A percentile compares a stretch with the other conserved stretches of the same genome.
These are phyloP conservation scores for Pogonus chalceus DNA, from an alignment of 1,140 invertebrate genomes.

Conservation along the genomic window DNA sequence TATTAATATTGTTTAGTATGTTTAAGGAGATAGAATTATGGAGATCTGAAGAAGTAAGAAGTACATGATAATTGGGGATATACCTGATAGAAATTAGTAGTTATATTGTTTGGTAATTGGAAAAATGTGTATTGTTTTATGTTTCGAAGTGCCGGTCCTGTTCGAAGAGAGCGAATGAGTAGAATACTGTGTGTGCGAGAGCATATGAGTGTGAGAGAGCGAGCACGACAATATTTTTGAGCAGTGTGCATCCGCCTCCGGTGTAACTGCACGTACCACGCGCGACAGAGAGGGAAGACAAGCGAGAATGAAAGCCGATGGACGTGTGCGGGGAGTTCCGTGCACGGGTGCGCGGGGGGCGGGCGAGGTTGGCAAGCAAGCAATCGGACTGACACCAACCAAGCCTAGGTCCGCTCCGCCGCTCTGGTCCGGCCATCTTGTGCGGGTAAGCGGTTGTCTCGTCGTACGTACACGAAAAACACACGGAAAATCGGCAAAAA, in stretches of 20 bases:
- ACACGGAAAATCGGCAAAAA: slow-evolving; percentile 21
- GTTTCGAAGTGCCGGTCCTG: too few species aligned
- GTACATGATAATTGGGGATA: too few species aligned
- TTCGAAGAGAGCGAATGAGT: too few species aligned
- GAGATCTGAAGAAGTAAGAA: too few species aligned
- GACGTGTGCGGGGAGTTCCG: slow-evolving; percentile 32
- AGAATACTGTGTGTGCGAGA: too few species aligned
- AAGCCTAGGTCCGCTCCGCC: slow-evolving; percentile 27
- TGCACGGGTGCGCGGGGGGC: slow-evolving; percentile 27
- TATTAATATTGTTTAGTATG: too few species aligned
- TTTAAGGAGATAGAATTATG: too few species aligned
- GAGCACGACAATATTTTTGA: neutral
- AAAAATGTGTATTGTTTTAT: too few species aligned
- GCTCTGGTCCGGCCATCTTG: slow-evolving; percentile 32
- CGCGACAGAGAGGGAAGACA: slow-evolving; percentile 28
- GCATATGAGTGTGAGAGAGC: too few species aligned
- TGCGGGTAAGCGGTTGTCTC: slow-evolving; percentile 31
- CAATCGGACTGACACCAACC: slow-evolving; percentile 37
- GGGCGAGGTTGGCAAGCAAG: slow-evolving; percentile 31
- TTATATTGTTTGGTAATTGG: too few species aligned
- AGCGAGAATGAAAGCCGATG: slow-evolving; percentile 33
- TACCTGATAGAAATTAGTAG: too few species aligned
- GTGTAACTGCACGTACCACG: slow-evolving; percentile 31
- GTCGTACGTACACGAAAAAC: slow-evolving; percentile 26
- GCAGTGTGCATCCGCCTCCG: slow-evolving; percentile 32